Conservation (phyloP, 2,888 invertebrate genomes). For the Tryphoninae sp. region DNA sequence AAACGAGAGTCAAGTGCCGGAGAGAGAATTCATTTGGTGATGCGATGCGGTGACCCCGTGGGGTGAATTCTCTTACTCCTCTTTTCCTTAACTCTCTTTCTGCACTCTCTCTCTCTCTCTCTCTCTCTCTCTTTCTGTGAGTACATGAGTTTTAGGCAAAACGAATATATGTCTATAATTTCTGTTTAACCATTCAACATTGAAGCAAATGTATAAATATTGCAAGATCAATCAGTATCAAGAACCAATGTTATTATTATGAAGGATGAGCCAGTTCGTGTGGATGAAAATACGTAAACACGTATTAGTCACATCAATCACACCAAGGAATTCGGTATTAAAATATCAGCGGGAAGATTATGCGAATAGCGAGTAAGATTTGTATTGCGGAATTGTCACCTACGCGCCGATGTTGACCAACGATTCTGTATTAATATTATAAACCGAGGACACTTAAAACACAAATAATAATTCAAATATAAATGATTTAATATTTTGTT, state of each 20-base stretch:
- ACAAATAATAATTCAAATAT: too few relatives aligned
- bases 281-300: background rate
- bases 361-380: constrained; percentile 45
- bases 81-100: background rate
- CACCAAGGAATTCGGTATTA: background rate
- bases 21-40: constrained; percentile 25
- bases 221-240: background rate
- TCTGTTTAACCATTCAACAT: too few relatives aligned
- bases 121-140: background rate
- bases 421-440: background rate
- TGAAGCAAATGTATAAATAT: background rate
- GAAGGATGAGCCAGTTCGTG: background rate
- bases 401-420: constrained; percentile 15
- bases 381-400: constrained; percentile 32
- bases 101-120: background rate
- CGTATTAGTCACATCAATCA: background rate
- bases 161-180: background rate
- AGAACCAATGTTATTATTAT: background rate
- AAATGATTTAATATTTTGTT: too few relatives aligned
- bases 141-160: background rate
- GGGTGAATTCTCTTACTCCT: constrained; percentile 1
- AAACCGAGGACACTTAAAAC: too few relatives aligned
- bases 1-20: constrained; percentile 51
- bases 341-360: constrained; percentile 27
- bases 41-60: constrained; percentile 23